Evolutionary conservation across 2,888 invertebrate genomes (phyloP), one percentile per base, ranked within the genome.

Genomic region (Gonocerus acuteangulatus): DNA sequence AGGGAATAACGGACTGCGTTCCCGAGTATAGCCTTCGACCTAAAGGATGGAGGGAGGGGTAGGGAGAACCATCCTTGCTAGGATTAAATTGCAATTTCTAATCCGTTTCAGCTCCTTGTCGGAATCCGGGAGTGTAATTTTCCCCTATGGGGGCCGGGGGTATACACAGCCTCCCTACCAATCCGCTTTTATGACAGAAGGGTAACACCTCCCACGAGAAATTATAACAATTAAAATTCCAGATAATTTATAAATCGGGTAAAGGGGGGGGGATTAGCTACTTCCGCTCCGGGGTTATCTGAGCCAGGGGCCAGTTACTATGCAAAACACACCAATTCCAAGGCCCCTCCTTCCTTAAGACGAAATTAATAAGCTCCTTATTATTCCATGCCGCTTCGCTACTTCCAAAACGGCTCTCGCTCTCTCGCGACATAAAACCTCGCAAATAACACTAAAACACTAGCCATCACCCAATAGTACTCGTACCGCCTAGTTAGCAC

Each of bases 361-460:
- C 62, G 59, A 62, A 62, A 62, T 62, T 62, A 62, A 62, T 62
- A 62, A 60, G 62, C 62, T 62, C 54, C 62, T 62, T 62, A 62
- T 62, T 62, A 62, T 62, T 62, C 62, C 52, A 54, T 21, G 62
- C 59, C 54, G 60, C 62, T 59, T 60, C 62, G 59, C 60, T 51
- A 47, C 47, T 51, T 62, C 48, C 62, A 23, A 61, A 61, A 61
- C 56, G 54, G 21, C 61, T 42, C 57, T 45, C 58, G 21, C 47
- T 58, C 22, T 34, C 42, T 45, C 45, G 44, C 19, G 54, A 61
- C 44, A 47, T 61, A 61, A 48, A 61, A 34, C 45, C 48, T 48
- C 48, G 22, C 61, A 61, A 61, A 61, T 61, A 61, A 61, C 34
- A 49, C 48, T 51, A 21, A 16, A 51, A 34, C 34, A 61, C 52